Evolutionary conservation across 2,888 invertebrate species (phyloP), one percentile per base, ranked within the genome.

Genomic region (Helobdella robusta): DNA sequence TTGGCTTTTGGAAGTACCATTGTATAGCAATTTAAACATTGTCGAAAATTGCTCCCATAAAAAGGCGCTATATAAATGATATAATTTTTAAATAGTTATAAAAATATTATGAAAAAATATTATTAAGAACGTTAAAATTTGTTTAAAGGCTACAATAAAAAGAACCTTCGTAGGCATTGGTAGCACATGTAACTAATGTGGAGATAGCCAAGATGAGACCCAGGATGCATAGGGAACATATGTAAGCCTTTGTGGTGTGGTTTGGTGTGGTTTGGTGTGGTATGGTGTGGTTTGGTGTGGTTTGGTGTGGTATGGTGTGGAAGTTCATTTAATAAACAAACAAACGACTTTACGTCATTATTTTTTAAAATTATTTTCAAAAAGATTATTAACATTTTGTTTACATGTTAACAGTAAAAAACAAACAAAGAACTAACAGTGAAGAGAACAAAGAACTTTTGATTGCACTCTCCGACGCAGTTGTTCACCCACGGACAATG

Each of bases 401-500:
- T n/a, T n/a, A n/a, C n/a, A n/a, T n/a, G n/a, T n/a, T n/a, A n/a
- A n/a, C n/a, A n/a, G n/a, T n/a, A n/a, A n/a, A n/a, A n/a, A n/a
- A n/a, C n/a, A n/a, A n/a, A 18, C 23, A 28, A 50, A n/a, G 18
- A 25, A 76, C 77, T 76, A 72, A 79, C 79, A 23, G 79, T 79
- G 81, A 98, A 98, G 65, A 98, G 84, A 66, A 98, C 94, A 83
- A 98, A 98, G 82, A 89, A 98, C 81, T 98, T 98, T 83, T 99
- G 98, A 83, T 99, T 99, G 78, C 89, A 91, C 81, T 97, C 97
- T 23, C 98, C 98, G 1, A 98, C 94, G 81, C 98, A 98, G 80
- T 98, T 98, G 79, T 98, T 98, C 11, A 98, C 90, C 94, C 94
- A 95, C 0, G 95, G 97, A 81, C 89, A 89, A 76, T 89, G 89